These are phyloP conservation scores for Osmerus mordax DNA, from an alignment of 2,113 vertebrate species.

Conservation along the genomic window DNA sequence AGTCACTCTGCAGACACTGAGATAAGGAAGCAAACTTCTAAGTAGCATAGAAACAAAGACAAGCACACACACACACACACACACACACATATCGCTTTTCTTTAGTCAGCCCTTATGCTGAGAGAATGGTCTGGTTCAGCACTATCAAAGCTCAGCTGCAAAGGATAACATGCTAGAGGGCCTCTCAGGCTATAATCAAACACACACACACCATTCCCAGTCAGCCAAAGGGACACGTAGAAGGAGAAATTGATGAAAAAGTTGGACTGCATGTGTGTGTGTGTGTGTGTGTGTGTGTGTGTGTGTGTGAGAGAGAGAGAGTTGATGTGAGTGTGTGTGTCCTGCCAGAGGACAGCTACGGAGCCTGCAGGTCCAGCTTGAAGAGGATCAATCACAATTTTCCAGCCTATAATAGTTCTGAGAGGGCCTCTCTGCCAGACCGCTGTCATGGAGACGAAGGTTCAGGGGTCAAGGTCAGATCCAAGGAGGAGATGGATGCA, in stretches of 20 bases:
- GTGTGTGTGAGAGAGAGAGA: background rate
- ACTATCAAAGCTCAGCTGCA: background rate
- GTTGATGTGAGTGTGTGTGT: background rate
- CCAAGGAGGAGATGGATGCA: slow-evolving; percentile 30
- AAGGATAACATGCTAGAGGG: background rate
- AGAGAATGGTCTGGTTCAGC: too few relatives aligned
- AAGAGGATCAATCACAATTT: slow-evolving; percentile 27
- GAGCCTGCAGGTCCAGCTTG: slow-evolving; percentile 21
- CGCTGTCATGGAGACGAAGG: slow-evolving; percentile 31
- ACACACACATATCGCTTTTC: background rate
- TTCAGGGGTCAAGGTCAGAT: slow-evolving; percentile 45
- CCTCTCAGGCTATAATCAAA: background rate
- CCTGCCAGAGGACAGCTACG: slow-evolving; percentile 12
- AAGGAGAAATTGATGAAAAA: background rate
- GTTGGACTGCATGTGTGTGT: background rate
- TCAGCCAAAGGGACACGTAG: background rate
- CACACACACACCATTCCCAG: background rate
- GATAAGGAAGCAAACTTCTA: slow-evolving; percentile 22
- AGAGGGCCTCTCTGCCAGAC: slow-evolving; percentile 1
- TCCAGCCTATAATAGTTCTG: slow-evolving; percentile 9
- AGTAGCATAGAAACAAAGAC: slow-evolving; percentile 10
- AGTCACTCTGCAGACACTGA: slow-evolving; percentile 16
- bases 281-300: background rate
- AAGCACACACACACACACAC: background rate
- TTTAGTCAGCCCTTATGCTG: too few relatives aligned